Base-by-base conservation (phyloP, 2,888 invertebrate species). In the Sinelater perroti region DNA sequence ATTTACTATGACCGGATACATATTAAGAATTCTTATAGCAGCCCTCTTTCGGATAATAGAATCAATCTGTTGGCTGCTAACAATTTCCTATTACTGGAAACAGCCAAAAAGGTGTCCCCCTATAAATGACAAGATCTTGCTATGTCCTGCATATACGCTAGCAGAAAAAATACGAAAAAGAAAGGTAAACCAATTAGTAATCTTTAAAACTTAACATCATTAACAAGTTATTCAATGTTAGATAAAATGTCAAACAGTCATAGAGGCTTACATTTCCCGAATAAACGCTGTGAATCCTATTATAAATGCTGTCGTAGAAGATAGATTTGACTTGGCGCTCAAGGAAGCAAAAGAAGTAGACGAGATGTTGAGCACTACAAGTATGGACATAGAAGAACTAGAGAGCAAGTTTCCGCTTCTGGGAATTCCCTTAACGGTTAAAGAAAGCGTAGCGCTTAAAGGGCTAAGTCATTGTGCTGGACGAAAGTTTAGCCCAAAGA, bases 341-440 rank as follows among this genome's bases (percentile, higher is more conserved):
- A 77, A 80, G 53, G 93, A 94, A 73, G 93, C 94, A 0, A 83
- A 82, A 63, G 80, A 81, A 51, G 86, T 89, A 1, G 94, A 95
- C 77, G 81, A 82, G 62, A 82, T 87, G 16, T 17, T 58, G 24
- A 6, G 38, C 1, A 42, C 17, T 17, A 31, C 33, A 13, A 28
- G 21, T 6, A 16, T 53, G 24, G 31, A 4, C n/a, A 11, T 14
- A 10, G 38, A 53, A 58, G 57, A 58, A 47, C 21, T 57, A 31
- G 20, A 80, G 1, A 79, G 83, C n/a, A 83, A 85, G 31, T 88
- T 86, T 64, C 93, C 93, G 0, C 79, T 94, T 57, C 79, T 92
- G 6, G 95, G 95, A 2, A 84, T 95, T 2, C 95, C 95, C 0
- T 82, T 95, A 60, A 91, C 93, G 3, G 87, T 92, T 0, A 95